Evolutionary conservation across 2,888 invertebrate genomes (phyloP), one percentile per base, ranked within the genome.

Genomic region (Blastobasis lacticolella): DNA sequence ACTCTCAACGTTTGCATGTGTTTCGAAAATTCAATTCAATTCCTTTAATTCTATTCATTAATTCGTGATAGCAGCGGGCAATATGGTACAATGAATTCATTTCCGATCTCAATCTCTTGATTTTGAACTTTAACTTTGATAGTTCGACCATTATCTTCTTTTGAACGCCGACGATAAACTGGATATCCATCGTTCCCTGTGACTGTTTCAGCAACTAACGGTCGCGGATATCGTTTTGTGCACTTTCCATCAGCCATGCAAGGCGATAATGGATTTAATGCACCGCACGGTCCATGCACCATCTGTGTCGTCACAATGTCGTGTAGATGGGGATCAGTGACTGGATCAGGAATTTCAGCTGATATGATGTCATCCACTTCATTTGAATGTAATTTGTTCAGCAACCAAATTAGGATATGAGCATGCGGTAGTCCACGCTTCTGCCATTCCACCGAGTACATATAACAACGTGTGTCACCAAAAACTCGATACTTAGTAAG

Each of bases 351-450:
- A 49, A 61, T 54, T 49, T 60, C 58, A 1, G 74, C 72, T 42
- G 54, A 65, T 52, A 72, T 72, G 0, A 76, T 49, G 37, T 36
- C 45, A 66, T 75, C 73, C 10, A 74, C 64, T 62, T 69, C 55
- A 10, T 70, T 53, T 44, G 71, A 64, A 10, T 51, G 38, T 5
- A 73, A 64, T 54, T 60, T 66, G 4, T 69, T 57, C 5, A 56
- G 45, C 10, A 74, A 54, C 75, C 73, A 75, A 38, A 75, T 49
- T 23, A 57, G 49, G 1, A 57, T 49, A 10, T 60, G 57, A 3
- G 40, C 49, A 49, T 58, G 55, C 7, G 56, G 54, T 36, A 56
- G 37, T 7, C 54, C 50, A 6, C 58, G 52, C 42, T 58, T 57
- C 46, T 57, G 56, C 55, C 57, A 53, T 36, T 53, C 53, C 0